Evolutionary conservation across 2,113 vertebrate species (phyloP), one percentile per base, ranked within the genome.

Genomic region (Myocastor coypus): DNA sequence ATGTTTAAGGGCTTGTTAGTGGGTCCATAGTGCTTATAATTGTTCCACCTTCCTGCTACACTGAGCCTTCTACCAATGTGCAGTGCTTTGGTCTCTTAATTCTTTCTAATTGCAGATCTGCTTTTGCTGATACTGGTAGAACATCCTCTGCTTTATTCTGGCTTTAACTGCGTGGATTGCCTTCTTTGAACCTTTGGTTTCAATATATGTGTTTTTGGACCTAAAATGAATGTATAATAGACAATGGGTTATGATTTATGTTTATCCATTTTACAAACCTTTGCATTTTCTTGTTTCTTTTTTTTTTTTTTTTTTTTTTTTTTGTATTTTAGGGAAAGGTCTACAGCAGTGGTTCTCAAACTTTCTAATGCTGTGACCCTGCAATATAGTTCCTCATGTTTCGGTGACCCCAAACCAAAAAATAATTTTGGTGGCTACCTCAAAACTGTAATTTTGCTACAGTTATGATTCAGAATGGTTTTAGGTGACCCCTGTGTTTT

Each of bases 51-150:
- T 89, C 26, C 52, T 82, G 52, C 37, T 46, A 20, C 28, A 50
- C 42, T 68, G 40, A 92, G 52, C 57, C 34, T 86, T 92, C 37
- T 87, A 93, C 87, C 46, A 82, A 42, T 46, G 68, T 71, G 37
- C 50, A 52, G 12, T 73, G n/a, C 14, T 22, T 86, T n/a, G 66
- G 24, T 69, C 28, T 52, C 63, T 69, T 34, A 71, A 69, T 22
- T 34, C 2, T 81, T 52, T 71, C 81, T 11, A 63, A 81, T 81
- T 81, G 80, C 20, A 63, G 63, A 16, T 55, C 22, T 86, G 19
- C 57, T 63, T 86, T 86, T 37, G 64, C 66, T 71, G 80, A 30
- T 81, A 92, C 50, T 73, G 73, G 40, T 64, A 68, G 34, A 69
- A 13, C 11, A 34, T 26, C 61, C 20, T 61, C 69, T 52, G 11